Evolutionary conservation across 2,888 invertebrate species (phyloP).

Genomic region (Folsomia candida): DNA sequence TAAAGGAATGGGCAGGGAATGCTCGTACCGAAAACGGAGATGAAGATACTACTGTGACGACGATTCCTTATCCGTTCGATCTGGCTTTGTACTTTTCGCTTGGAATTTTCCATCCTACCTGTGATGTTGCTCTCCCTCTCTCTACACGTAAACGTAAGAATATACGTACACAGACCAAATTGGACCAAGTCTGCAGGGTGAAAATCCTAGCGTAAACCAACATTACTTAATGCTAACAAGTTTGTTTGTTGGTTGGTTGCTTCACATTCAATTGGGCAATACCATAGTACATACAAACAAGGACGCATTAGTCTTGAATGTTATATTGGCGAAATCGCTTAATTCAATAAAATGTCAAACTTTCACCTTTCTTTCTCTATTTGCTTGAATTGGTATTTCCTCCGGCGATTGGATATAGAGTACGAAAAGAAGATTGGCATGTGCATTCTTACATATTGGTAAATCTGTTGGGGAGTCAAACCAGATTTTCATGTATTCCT

Average conservation of each 20-base stretch:
- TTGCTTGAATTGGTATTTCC: neutral
- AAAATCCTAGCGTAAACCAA: neutral
- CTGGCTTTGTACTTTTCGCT: neutral
- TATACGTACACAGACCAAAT: neutral
- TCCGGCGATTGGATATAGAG: neutral
- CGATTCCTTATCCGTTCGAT: neutral
- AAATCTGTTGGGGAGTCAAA: no score
- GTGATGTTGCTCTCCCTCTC: neutral
- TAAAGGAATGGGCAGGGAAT: neutral
- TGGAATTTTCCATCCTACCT: neutral
- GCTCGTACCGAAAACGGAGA: neutral
- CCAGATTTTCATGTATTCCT: no score
- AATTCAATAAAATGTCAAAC: slow-evolving; percentile 6
- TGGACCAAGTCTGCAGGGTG: neutral
- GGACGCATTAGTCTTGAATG: neutral
- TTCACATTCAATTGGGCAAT: neutral
- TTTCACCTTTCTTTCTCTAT: neutral
- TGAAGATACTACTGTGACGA: neutral
- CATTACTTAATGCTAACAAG: neutral
- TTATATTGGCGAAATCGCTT: neutral
- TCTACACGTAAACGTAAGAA: no score
- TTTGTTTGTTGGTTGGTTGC: neutral
- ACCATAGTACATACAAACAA: neutral
- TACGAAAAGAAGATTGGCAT: neutral
- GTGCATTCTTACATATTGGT: no score